A percentile compares a stretch with the other conserved stretches of the same genome.
Evolutionary conservation across 53 echinoderm and acorn worm species (phyloP).

Genomic region (Luidia sarsii): DNA sequence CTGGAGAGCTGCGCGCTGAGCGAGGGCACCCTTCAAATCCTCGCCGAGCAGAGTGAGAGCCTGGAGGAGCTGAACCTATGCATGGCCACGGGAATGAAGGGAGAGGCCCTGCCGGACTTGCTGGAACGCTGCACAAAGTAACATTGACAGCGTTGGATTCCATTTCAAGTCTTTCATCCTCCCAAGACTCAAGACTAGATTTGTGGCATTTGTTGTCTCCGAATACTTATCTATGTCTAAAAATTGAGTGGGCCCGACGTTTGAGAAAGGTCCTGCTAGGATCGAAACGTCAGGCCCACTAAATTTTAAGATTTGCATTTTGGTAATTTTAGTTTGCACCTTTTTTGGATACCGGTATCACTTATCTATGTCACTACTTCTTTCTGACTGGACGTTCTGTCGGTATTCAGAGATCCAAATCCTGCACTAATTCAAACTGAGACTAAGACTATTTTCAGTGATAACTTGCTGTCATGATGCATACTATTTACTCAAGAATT

Average conservation of each 20-base stretch:
- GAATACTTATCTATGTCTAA: not conserved
- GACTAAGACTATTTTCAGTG: not conserved
- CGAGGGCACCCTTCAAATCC: slow-evolving; percentile 16
- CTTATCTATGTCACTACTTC: no score
- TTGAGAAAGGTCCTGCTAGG: no score
- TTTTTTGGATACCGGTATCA: no score
- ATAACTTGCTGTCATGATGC: no score
- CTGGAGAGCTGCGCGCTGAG: slow-evolving; percentile 75
- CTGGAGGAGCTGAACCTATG: slow-evolving; percentile 78
- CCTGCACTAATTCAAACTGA: not conserved
- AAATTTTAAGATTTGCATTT: no score
- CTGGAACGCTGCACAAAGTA: slow-evolving; percentile 47
- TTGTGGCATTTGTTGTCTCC: no score
- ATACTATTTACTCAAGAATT: no score
- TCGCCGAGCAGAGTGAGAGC: slow-evolving; percentile 15
- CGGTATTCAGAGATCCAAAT: not conserved
- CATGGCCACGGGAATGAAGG: slow-evolving; percentile 66
- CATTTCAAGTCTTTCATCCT: not conserved
- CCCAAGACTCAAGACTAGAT: no score
- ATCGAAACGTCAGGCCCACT: no score
- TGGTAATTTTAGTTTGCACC: no score
- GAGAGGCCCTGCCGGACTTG: slow-evolving; percentile 29
- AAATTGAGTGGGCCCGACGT: no score
- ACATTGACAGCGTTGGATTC: not conserved
- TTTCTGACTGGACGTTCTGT: not conserved